Percentiles rank a stretch among this genome's conserved stretches.
Evolutionary conservation across 2,797 vertebrate genomes (phyloP).

Genomic region (Phoxinus dragarum): DNA sequence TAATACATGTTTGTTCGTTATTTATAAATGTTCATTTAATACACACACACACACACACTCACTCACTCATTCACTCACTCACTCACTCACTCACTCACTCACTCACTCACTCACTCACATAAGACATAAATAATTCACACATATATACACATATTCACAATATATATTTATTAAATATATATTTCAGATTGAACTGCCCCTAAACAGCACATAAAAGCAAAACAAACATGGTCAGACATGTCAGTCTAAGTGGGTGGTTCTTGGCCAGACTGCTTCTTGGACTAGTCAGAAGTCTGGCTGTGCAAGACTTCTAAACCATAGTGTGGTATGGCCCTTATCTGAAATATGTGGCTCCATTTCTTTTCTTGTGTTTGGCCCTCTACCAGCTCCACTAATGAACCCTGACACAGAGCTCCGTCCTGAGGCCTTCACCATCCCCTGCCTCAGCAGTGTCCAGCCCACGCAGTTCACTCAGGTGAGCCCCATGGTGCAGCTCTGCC

Average conservation of each 20-base stretch:
- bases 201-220: neutral
- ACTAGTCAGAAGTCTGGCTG: constrained; percentile 10
- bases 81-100: neutral
- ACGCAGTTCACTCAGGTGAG: constrained; percentile 67
- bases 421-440: constrained; percentile 47
- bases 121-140: neutral
- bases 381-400: constrained; percentile 38
- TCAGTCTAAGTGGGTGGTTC: neutral
- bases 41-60: no score
- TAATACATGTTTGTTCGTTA: neutral
- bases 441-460: constrained; percentile 58
- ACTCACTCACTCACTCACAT: neutral
- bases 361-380: constrained; percentile 23
- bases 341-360: constrained; percentile 6
- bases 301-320: constrained; percentile 13
- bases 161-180: neutral
- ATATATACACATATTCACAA: neutral
- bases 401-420: constrained; percentile 51
- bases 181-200: neutral
- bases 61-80: neutral
- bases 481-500: constrained; percentile 65
- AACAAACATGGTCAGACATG: neutral
- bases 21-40: neutral
- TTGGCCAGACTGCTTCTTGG: neutral
- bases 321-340: constrained; percentile 23